Percentiles rank a stretch among this genome's conserved stretches.
phyloP scores from a whole-genome alignment of 2,888 invertebrate genomes.

The Melanostoma mellinum region DNA sequence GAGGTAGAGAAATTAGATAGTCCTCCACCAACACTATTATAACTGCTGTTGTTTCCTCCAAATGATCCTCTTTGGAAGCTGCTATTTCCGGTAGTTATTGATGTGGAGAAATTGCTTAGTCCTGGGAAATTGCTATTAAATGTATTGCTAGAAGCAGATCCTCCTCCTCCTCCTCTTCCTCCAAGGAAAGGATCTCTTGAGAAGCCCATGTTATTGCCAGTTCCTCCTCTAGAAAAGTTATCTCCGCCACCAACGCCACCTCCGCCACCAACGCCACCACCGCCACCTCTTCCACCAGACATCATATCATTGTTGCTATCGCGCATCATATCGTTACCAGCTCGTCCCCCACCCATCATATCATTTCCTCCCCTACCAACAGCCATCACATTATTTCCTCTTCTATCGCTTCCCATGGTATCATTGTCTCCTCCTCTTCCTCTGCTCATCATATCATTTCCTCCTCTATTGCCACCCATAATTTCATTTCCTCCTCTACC shows the following conservation, averaged over 20 bases:
- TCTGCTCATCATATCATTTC: slow-evolving; percentile 7
- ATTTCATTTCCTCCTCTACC: slow-evolving; percentile 28
- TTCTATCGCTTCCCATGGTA: slow-evolving; percentile 27
- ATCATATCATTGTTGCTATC: slow-evolving; percentile 20
- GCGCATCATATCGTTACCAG: slow-evolving; percentile 25
- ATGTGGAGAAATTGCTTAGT: slow-evolving; percentile 31
- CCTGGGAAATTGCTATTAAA: slow-evolving; percentile 34
- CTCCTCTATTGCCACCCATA: slow-evolving; percentile 3
- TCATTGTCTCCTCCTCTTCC: slow-evolving; percentile 24
- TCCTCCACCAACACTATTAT: slow-evolving; percentile 7
- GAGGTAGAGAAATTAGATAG: slow-evolving; percentile 8
- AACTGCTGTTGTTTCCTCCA: slow-evolving; percentile 24
- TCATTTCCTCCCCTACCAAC: slow-evolving; percentile 1
- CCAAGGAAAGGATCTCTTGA: background rate
- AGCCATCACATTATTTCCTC: background rate
- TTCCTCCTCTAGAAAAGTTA: slow-evolving; percentile 27
- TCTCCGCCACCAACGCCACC: background rate
- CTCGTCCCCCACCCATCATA: slow-evolving; percentile 31
- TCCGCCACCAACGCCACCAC: slow-evolving; percentile 8
- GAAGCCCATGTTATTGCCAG: slow-evolving; percentile 8
- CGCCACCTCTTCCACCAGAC: slow-evolving; percentile 2
- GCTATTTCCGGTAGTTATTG: background rate
- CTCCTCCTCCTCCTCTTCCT: background rate
- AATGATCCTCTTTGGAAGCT: slow-evolving; percentile 14
- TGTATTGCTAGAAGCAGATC: background rate